Base-by-base conservation (phyloP, 2,888 invertebrate species). In the Ochropleura leucogaster region DNA sequence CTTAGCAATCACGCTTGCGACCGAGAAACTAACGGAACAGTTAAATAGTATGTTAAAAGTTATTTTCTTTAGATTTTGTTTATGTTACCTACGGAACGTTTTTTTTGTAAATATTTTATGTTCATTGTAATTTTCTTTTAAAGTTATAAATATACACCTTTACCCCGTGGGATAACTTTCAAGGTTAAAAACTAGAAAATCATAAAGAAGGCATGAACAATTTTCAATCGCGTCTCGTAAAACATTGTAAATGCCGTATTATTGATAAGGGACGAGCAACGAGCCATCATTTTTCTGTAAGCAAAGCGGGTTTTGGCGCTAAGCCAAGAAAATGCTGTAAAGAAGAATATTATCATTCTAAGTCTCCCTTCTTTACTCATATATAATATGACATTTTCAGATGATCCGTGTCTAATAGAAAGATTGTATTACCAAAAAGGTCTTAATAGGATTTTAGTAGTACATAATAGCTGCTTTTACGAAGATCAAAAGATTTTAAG, bases 221-320 rank as follows among this genome's bases (percentile, higher is more conserved):
- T 66, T 72, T 72, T 66, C 78, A 59, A 77, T 62, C 44, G 18
- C 42, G 18, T 9, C 49, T 66, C 65, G 55, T 77, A 72, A 70
- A 78, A 62, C 47, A 60, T 59, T 12, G 47, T 40, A 65, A 77
- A 77, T 44, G 20, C 30, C 47, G 63, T 30, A 60, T 79, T 74
- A 70, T 75, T 80, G 79, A 65, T 68, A 73, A 64, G 53, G 20
- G 18, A 16, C 20, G 42, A 42, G 63, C 47, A 64, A 65, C 53
- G 64, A 18, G 18, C 65, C 16, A 79, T 79, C 16, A 60, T 79
- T 65, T 30, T 68, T 60, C n/a, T 64, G 42, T 59, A 53, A 73
- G 44, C 14, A 73, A 51, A 75, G 60, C 63, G 53, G 64, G 14
- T 60, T 65, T 60, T 75, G 80, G 75, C 70, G 51, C 12, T n/a